These are phyloP conservation scores for Megaceryle torquata DNA, from an alignment of 2,113 vertebrate genomes.

Conservation along the genomic window DNA sequence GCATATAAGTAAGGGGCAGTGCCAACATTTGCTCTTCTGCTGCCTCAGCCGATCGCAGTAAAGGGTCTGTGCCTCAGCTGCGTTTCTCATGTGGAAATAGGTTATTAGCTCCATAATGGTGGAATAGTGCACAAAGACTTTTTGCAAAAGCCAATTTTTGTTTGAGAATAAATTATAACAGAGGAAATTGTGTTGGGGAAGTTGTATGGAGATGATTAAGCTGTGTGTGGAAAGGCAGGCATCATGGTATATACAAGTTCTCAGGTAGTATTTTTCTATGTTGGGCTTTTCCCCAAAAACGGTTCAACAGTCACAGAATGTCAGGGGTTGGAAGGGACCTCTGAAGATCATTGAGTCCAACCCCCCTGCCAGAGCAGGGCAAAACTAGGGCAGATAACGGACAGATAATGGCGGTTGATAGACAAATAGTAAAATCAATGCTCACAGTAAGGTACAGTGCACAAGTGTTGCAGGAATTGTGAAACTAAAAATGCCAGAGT, in stretches of 20 bases:
- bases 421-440: background rate
- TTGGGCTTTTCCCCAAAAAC: background rate
- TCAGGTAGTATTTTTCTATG: background rate
- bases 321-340: too few relatives aligned
- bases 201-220: background rate
- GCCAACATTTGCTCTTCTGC: accelerated
- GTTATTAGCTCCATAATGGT: background rate
- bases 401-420: background rate
- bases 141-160: background rate
- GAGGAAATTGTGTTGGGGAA: background rate
- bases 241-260: background rate
- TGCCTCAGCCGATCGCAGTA: accelerated
- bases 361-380: too few relatives aligned
- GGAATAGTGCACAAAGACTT: background rate
- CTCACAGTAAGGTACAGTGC: background rate
- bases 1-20: background rate
- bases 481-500: background rate
- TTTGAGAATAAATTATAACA: background rate
- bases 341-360: too few relatives aligned
- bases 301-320: too few relatives aligned
- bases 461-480: background rate
- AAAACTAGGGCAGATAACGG: too few relatives aligned
- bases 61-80: background rate
- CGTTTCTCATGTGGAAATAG: accelerated
- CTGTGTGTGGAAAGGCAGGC: background rate